phyloP scores from a whole-genome alignment of 2,888 invertebrate species.

The Lasioglossum marginatum region DNA sequence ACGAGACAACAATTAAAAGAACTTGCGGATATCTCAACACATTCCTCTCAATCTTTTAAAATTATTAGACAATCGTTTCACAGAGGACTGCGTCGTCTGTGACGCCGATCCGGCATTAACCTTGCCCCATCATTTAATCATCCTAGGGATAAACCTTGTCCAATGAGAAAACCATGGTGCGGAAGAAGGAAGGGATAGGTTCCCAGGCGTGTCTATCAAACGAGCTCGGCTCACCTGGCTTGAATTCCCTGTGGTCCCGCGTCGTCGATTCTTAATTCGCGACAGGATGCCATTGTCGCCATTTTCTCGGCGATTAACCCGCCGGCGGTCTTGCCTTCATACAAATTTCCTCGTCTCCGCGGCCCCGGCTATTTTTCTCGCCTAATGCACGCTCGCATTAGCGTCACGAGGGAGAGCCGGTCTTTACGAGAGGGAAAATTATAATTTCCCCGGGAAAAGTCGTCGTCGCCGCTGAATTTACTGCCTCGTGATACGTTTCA shows the following conservation, averaged over 20 bases:
- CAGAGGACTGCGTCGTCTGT: background rate
- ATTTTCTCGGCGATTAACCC: constrained; percentile 73
- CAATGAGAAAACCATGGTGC: background rate
- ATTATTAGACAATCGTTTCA: background rate
- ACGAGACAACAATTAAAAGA: background rate
- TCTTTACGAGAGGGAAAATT: constrained; percentile 75
- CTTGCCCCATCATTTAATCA: background rate
- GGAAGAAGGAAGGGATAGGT: background rate
- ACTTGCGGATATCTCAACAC: background rate
- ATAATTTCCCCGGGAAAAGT: constrained; percentile 76
- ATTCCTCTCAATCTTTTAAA: background rate
- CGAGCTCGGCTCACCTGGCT: background rate
- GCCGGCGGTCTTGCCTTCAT: constrained; percentile 58
- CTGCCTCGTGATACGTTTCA: constrained; percentile 67
- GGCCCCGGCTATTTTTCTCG: constrained; percentile 72
- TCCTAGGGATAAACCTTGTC: background rate
- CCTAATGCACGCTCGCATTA: constrained; percentile 76
- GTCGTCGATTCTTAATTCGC: constrained; percentile 70
- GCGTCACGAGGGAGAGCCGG: constrained; percentile 69
- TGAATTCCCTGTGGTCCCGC: constrained; percentile 46
- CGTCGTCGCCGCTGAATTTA: constrained; percentile 68
- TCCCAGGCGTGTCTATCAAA: background rate
- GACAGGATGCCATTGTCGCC: constrained; percentile 66
- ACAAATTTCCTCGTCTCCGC: constrained; percentile 68
- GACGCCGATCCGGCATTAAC: background rate